phyloP scores from a whole-genome alignment of 2,888 invertebrate genomes.

The Pristionchus maxplancki region DNA sequence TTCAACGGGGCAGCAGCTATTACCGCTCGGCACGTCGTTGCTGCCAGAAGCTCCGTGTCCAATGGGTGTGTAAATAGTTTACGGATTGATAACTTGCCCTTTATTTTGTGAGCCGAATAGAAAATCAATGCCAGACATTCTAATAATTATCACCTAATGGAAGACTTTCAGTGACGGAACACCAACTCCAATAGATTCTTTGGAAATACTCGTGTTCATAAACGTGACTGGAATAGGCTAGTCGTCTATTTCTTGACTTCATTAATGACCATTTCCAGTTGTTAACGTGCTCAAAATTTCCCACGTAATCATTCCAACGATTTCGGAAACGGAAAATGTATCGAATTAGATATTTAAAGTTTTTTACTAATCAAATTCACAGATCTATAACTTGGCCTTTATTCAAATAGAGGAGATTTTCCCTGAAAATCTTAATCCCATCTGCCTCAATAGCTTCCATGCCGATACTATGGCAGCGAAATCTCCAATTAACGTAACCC shows the following conservation, averaged over 20 bases:
- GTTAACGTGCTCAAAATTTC: not conserved
- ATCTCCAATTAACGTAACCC: not conserved
- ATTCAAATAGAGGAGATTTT: not conserved
- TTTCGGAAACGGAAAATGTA: not conserved
- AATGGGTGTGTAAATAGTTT: not conserved
- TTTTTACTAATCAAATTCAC: no score
- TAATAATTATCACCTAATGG: not conserved
- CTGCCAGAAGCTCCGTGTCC: not conserved
- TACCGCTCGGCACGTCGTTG: not conserved
- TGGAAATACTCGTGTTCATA: not conserved
- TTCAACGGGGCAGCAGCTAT: not conserved
- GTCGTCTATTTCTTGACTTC: no score
- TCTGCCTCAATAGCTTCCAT: not conserved
- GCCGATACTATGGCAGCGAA: not conserved
- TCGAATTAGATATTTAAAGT: no score
- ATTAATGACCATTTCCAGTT: no score
- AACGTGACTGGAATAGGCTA: not conserved
- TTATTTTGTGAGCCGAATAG: no score
- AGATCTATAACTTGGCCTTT: not conserved
- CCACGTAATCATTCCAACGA: not conserved
- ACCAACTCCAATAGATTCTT: not conserved
- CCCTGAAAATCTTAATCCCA: not conserved
- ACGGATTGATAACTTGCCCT: no score
- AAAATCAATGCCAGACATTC: no score
- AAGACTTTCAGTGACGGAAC: not conserved